Conservation (phyloP, 1,140 invertebrate species). For the Caenorhabditis tropicalis region DNA sequence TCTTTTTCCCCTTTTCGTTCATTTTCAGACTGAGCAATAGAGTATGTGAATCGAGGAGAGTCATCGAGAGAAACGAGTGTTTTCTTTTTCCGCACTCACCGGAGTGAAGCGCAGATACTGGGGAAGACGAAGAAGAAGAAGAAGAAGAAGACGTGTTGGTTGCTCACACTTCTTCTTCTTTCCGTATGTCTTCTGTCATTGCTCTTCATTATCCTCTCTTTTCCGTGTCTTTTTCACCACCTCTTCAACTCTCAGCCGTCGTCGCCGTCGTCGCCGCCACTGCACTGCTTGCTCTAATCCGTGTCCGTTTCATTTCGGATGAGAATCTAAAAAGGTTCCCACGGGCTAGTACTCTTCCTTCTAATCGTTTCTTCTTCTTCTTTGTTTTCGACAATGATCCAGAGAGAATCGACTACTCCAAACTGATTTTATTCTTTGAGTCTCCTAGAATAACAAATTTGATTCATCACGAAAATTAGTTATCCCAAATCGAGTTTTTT, state of each 20-base stretch:
- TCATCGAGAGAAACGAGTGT: neutral
- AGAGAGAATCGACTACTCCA: too few species aligned
- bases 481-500: too few species aligned
- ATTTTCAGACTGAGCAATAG: slow-evolving; percentile 7
- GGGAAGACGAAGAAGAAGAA: neutral
- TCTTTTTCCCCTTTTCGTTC: neutral
- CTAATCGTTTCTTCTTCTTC: neutral
- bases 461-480: too few species aligned
- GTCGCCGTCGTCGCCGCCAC: too few species aligned
- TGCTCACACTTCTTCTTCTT: slow-evolving; percentile 32
- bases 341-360: neutral
- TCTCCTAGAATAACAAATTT: too few species aligned
- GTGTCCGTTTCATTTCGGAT: neutral
- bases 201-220: slow-evolving; percentile 36
- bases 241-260: neutral
- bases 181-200: slow-evolving; percentile 24
- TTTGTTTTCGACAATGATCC: neutral
- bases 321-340: neutral
- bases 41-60: neutral
- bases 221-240: neutral
- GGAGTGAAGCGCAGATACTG: neutral
- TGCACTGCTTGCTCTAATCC: slow-evolving; percentile 11
- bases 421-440: too few species aligned
- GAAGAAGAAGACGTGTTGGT: slow-evolving; percentile 16
- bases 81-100: neutral